Base-by-base conservation (phyloP, 1,140 invertebrate genomes). In the Drosophila bocqueti region DNA sequence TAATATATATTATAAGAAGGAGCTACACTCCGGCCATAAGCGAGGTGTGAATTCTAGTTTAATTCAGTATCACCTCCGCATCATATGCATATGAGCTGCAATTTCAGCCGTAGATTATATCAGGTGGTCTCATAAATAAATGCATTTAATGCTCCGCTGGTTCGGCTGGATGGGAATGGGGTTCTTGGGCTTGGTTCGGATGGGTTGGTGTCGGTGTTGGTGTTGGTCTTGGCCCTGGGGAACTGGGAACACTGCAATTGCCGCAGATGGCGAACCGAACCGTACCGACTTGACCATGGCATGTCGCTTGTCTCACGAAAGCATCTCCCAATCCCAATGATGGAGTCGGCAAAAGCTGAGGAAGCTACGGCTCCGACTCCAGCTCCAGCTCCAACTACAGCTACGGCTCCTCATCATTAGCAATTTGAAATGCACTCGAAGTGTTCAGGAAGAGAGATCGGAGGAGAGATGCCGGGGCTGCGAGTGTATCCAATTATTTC, bases 401-500 rank as follows among this genome's bases (percentile, higher is more conserved):
- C 36, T 42, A 42, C 61, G 34, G 60, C 77, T 79, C 64, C 85
- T 81, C 85, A 87, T 89, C 83, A 87, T 87, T 87, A 87, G 77
- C 83, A 87, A 84, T 87, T 87, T 87, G 83, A 89, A 87, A 87
- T 87, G 83, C 83, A 87, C 79, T 85, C 63, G 43, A 74, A 73
- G 62, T 46, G 54, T 67, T 45, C 29, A 40, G 62, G 45, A 34
- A 52, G 49, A 29, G 36, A 75, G 66, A 47, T 46, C 46, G 52
- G 58, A 43, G 57, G 29, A 52, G 54, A 74, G 74, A 57, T 67
- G 61, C 42, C 57, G 55, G 61, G 58, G 43, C 67, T 78, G 65
- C 59, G 85, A 85, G 85, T 81, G 81, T 90, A 90, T 89, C 85
- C 85, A 89, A 89, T 89, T 89, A 89, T 89, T 89, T 89, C 69